A percentile compares a stretch with the other conserved stretches of the same genome.
These are phyloP conservation scores for Chelonus formosanus DNA, from an alignment of 2,888 invertebrate genomes.

Conservation along the genomic window DNA sequence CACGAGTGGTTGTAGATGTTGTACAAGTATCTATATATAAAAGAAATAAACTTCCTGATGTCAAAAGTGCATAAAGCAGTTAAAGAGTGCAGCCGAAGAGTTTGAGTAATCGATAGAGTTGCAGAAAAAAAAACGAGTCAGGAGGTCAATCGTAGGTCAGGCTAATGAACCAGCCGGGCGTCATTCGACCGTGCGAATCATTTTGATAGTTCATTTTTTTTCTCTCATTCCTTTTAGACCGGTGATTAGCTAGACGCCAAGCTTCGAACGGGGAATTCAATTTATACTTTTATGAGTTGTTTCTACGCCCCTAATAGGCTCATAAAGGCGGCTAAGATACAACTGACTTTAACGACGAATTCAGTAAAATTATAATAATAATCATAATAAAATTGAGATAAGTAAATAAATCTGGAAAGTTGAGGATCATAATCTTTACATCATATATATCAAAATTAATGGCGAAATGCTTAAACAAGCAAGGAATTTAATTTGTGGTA, in stretches of 20 bases:
- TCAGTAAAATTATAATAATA: slow-evolving; percentile 5
- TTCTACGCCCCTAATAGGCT: slow-evolving; percentile 15
- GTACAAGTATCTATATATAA: too few relatives aligned
- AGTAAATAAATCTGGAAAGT: not conserved
- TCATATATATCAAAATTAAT: too few relatives aligned
- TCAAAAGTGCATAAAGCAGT: too few relatives aligned
- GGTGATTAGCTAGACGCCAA: slow-evolving; percentile 16
- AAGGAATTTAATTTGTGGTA: too few relatives aligned
- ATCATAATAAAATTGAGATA: not conserved
- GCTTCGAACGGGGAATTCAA: slow-evolving; percentile 11
- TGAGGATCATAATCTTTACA: not conserved
- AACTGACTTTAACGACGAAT: not conserved
- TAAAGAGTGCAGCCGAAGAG: slow-evolving; percentile 7
- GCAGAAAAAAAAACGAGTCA: slow-evolving; percentile 4
- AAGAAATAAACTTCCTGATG: too few relatives aligned
- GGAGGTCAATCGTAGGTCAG: slow-evolving; percentile 5
- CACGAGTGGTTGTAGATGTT: too few relatives aligned
- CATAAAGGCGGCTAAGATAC: slow-evolving; percentile 4
- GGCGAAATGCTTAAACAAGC: too few relatives aligned
- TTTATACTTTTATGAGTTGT: slow-evolving; percentile 19
- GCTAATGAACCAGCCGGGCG: slow-evolving; percentile 38
- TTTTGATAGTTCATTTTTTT: slow-evolving; percentile 39
- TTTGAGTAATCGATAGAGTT: slow-evolving; percentile 23
- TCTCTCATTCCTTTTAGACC: slow-evolving; percentile 14
- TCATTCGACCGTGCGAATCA: slow-evolving; percentile 39